phyloP scores from a whole-genome alignment of 2,113 vertebrate species.

The Noctilio leporinus region DNA sequence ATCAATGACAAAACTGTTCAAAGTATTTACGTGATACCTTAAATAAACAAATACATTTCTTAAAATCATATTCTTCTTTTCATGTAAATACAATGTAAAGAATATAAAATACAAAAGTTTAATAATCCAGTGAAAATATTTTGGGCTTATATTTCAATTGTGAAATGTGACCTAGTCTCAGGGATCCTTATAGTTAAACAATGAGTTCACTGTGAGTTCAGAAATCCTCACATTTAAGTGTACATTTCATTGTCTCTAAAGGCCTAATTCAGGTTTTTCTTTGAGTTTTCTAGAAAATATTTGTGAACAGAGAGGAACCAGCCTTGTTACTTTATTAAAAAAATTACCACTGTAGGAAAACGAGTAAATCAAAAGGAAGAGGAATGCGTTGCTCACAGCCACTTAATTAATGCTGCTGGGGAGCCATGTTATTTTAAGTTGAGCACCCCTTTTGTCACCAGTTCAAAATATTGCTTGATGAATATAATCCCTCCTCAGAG shows the following conservation, averaged over 20 bases:
- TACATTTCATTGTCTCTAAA: conserved; percentile 33
- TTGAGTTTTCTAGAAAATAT: neutral
- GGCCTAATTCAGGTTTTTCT: neutral
- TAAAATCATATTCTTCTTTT: neutral
- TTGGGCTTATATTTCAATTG: neutral
- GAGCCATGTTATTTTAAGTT: conserved; percentile 36
- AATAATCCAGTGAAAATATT: conserved; percentile 35
- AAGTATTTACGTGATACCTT: neutral
- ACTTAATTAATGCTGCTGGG: conserved; percentile 12
- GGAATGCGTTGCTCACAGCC: neutral
- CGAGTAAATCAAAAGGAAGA: neutral
- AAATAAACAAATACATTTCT: neutral
- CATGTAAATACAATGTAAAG: neutral
- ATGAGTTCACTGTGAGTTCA: conserved; percentile 31
- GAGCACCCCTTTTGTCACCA: neutral
- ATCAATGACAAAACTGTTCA: neutral
- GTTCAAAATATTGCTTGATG: conserved; percentile 35
- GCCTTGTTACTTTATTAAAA: neutral
- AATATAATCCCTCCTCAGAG: conserved; percentile 31
- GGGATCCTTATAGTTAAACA: neutral
- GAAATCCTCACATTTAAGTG: conserved; percentile 17
- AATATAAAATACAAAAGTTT: neutral
- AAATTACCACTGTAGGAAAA: neutral
- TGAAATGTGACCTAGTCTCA: conserved; percentile 40
- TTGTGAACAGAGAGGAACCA: neutral